Evolutionary conservation across 2,113 vertebrate species (phyloP).

Genomic region (Semicossyphus pulcher): DNA sequence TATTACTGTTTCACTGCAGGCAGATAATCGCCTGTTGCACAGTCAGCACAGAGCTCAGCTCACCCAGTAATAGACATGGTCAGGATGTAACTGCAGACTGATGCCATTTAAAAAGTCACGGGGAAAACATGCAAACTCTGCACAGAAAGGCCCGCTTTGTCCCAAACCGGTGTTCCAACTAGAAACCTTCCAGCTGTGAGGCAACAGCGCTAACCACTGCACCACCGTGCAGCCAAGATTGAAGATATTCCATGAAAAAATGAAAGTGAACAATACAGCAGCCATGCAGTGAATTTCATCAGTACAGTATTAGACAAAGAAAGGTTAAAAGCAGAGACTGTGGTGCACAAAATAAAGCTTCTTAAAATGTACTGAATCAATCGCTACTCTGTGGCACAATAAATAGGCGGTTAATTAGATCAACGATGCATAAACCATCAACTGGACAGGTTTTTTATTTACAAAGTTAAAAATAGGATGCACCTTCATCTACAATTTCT

Average conservation of each 20-base stretch:
- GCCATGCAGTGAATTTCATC: not conserved
- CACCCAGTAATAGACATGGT: slow-evolving; percentile 38
- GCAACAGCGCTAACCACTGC: no score
- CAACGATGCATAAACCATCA: not conserved
- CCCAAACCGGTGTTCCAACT: no score
- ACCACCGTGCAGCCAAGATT: no score
- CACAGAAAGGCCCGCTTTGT: no score
- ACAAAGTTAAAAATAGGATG: not conserved
- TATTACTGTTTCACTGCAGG: slow-evolving; percentile 16
- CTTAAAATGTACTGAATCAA: not conserved
- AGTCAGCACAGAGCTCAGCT: slow-evolving; percentile 41
- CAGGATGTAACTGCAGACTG: slow-evolving; percentile 37
- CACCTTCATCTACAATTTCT: not conserved
- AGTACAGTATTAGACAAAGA: not conserved
- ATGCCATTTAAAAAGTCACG: not conserved
- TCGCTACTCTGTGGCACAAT: not conserved
- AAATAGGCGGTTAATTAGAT: not conserved
- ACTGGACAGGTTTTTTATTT: not conserved
- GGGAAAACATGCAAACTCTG: not conserved
- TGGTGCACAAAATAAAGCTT: no score
- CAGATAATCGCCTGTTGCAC: slow-evolving; percentile 19
- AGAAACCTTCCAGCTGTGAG: no score
- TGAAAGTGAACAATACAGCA: not conserved
- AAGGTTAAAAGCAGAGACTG: no score
- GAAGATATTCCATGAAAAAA: not conserved